Conservation (phyloP, 2,888 invertebrate species). For the Drosophila anceps region DNA sequence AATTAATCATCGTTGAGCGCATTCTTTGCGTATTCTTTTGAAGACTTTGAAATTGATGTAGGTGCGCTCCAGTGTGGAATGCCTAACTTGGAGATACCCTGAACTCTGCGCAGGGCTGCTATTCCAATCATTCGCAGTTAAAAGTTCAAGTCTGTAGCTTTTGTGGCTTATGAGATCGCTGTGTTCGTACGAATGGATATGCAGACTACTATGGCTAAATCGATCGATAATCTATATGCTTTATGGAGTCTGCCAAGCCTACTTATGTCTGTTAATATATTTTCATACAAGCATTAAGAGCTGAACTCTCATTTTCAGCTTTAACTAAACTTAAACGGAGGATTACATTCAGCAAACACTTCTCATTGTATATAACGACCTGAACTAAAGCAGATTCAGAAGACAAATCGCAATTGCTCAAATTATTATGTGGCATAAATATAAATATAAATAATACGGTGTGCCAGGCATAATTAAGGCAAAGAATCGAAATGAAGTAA, state of each 20-base stretch:
- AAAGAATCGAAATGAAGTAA: not conserved
- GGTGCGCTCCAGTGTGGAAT: not conserved
- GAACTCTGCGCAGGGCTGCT: not conserved
- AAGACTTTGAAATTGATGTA: not conserved
- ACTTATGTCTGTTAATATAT: no score
- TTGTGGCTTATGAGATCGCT: not conserved
- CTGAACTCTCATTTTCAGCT: no score
- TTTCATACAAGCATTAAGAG: no score
- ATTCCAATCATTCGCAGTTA: not conserved
- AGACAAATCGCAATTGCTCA: not conserved
- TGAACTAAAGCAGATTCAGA: not conserved
- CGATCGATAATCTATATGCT: no score
- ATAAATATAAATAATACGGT: not conserved
- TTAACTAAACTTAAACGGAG: not conserved
- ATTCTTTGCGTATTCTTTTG: not conserved
- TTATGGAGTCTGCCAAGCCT: no score
- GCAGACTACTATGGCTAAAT: no score
- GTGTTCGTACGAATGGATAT: no score
- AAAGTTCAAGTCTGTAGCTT: not conserved
- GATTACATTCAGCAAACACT: not conserved
- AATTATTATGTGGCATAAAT: not conserved
- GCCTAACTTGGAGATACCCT: not conserved
- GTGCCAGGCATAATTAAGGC: not conserved
- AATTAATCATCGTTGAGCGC: not conserved
- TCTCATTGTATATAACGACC: not conserved